Conservation (phyloP, 2,888 invertebrate genomes). For the Galeruca laticollis region DNA sequence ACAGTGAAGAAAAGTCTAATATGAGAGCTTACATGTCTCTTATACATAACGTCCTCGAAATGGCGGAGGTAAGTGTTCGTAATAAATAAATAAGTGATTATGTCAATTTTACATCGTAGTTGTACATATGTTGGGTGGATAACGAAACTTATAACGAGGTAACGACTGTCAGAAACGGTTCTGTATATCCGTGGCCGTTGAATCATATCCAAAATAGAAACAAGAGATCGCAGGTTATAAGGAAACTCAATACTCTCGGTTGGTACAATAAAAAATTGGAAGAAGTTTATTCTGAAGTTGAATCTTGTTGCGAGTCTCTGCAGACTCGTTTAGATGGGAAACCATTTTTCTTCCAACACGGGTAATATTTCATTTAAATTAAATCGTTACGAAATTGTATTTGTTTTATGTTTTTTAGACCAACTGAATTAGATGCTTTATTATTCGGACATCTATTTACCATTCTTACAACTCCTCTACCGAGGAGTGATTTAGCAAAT, state of each 20-base stretch:
- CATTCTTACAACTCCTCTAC: constrained; percentile 89
- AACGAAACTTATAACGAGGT: constrained; percentile 82
- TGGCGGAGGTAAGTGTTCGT: constrained; percentile 80
- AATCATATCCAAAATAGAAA: constrained; percentile 83
- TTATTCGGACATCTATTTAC: constrained; percentile 98
- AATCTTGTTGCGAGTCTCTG: constrained; percentile 88
- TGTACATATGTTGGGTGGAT: constrained; percentile 91
- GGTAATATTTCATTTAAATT: constrained; percentile 69
- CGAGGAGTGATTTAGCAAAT: constrained; percentile 84
- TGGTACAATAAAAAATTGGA: constrained; percentile 86
- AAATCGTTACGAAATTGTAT: background rate
- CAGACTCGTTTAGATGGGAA: constrained; percentile 85
- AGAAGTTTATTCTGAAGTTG: constrained; percentile 82
- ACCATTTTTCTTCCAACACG: constrained; percentile 84
- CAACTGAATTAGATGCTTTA: constrained; percentile 95
- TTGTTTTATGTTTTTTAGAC: constrained; percentile 70
- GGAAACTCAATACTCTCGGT: constrained; percentile 80
- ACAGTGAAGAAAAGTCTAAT: constrained; percentile 85
- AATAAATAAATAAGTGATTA: background rate
- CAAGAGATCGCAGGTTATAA: constrained; percentile 78
- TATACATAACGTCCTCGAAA: constrained; percentile 88
- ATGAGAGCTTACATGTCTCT: constrained; percentile 94
- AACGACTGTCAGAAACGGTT: constrained; percentile 87
- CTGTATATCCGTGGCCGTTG: constrained; percentile 94
- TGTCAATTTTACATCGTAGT: constrained; percentile 65